These are phyloP conservation scores for Scomberomorus guttatus DNA, from an alignment of 2,797 vertebrate species.

Conservation along the genomic window DNA sequence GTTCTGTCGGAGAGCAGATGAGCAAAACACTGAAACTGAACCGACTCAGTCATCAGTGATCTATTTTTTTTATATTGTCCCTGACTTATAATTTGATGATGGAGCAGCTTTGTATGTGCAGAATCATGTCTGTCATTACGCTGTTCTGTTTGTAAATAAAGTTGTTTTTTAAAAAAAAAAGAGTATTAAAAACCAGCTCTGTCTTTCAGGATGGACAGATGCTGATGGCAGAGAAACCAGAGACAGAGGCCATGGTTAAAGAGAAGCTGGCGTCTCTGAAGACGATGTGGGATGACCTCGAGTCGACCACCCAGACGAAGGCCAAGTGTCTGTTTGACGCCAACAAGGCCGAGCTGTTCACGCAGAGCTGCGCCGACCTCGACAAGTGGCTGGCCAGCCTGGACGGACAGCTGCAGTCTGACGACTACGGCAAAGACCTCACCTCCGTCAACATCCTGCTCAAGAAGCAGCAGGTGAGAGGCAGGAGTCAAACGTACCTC, in stretches of 20 bases:
- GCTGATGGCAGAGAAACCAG: constrained; percentile 96
- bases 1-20: no score
- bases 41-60: no score
- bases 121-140: no score
- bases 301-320: constrained; percentile 97
- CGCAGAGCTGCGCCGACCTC: constrained; percentile 97
- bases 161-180: no score
- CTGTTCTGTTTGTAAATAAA: no score
- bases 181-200: rapidly evolving
- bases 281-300: constrained; percentile 94
- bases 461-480: constrained; percentile 96
- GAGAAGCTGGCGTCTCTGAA: constrained; percentile 92
- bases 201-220: constrained; percentile 89
- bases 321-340: constrained; percentile 98
- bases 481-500: no score
- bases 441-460: constrained; percentile 98
- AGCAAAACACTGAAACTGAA: no score
- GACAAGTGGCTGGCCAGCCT: constrained; percentile 95
- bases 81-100: no score
- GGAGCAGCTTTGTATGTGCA: no score
- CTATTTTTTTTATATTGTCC: no score
- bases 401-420: constrained; percentile 95
- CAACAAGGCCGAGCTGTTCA: constrained; percentile 98
- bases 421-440: constrained; percentile 98
- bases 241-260: constrained; percentile 91